Evolutionary conservation across 2,113 vertebrate genomes (phyloP), one percentile per base, ranked within the genome.

Genomic region (Alces alces): DNA sequence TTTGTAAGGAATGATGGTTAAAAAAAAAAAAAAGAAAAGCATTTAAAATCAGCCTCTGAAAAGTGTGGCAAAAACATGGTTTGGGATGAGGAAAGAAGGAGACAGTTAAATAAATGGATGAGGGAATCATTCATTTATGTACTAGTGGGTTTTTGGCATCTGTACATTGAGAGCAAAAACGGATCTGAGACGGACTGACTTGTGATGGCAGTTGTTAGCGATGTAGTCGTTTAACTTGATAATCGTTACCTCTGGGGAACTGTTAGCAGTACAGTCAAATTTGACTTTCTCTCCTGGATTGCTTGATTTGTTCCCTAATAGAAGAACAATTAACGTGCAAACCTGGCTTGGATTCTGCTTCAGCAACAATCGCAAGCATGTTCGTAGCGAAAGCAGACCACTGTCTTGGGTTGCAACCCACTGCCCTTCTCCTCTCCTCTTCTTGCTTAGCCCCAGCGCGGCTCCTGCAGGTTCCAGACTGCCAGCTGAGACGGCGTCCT

Each of bases 191-290:
- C 95, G 78, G 80, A 97, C 94, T 73, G 64, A 55, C 86, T 97
- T 52, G 86, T 82, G 70, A 94, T 98, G 86, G 96, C 97, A 96
- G 8, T 96, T 98, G 97, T 93, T 98, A 98, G 98, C 93, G 87
- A 91, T 95, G 96, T 93, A 98, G 98, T 97, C 93, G 92, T 98
- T 98, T 98, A 98, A 98, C 97, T 98, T 19, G 16, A 95, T 98
- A 98, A 98, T 98, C 98, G 88, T 97, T 98, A 91, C 91, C 98
- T 96, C 97, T 97, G 97, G 98, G 98, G 98, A 98, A 47, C 98
- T 95, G 96, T 98, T 98, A 98, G 95, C n/a, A 0, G 87, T 92
- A 89, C 97, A 93, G 96, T 97, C 92, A 96, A 87, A 97, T 98
- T 98, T 98, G 97, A 97, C 98, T 98, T 98, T 98, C 97, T 84